These are phyloP conservation scores for Pegea sp. DNA, from an alignment of 23 tunicate genomes.

Conservation along the genomic window DNA sequence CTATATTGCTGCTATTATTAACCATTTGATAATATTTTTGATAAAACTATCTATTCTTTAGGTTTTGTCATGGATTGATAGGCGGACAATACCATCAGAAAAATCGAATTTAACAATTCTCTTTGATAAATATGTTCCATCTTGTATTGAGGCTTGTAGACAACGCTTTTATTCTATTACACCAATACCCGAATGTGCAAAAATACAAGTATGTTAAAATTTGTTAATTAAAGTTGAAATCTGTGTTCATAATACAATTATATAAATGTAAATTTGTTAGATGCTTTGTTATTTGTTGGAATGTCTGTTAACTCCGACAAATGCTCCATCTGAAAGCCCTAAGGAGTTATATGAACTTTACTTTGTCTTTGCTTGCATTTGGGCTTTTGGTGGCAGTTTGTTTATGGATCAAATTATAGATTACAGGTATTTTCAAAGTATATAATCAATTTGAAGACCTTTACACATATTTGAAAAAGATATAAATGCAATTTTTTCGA, in stretches of 20 bases:
- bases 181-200: slow-evolving; percentile 94
- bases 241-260: not conserved
- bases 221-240: no score
- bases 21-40: no score
- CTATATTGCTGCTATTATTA: no score
- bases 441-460: no score
- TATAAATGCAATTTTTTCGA: no score
- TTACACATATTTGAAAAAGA: no score
- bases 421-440: slow-evolving; percentile 29
- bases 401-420: slow-evolving; percentile 94
- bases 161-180: slow-evolving; percentile 81
- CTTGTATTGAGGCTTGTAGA: slow-evolving; percentile 55
- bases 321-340: slow-evolving; percentile 84
- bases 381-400: slow-evolving; percentile 99
- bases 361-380: slow-evolving; percentile 93
- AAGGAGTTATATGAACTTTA: slow-evolving; percentile 88
- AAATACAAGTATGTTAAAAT: slow-evolving; percentile 30
- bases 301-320: slow-evolving; percentile 54
- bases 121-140: slow-evolving; percentile 91
- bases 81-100: slow-evolving; percentile 77
- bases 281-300: slow-evolving; percentile 78
- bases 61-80: slow-evolving; percentile 97
- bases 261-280: no score
- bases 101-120: slow-evolving; percentile 87
- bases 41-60: slow-evolving; percentile 2